phyloP scores from a whole-genome alignment of 2,888 invertebrate genomes.

The Candidula unifasciata region DNA sequence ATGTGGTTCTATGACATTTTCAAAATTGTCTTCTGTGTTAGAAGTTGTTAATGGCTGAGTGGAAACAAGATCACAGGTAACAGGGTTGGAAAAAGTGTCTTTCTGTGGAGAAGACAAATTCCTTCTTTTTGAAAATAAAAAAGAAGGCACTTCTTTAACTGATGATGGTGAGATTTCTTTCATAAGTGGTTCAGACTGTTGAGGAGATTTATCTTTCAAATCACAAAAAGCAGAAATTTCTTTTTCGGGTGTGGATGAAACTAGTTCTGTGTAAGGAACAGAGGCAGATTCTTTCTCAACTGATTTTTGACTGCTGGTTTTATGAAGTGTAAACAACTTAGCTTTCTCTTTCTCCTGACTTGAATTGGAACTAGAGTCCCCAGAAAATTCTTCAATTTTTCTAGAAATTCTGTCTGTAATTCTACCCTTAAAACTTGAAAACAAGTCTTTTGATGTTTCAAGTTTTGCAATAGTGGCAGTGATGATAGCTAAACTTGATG shows the following conservation, averaged over 20 bases:
- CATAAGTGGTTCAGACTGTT: background rate
- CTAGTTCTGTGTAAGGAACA: slow-evolving; percentile 14
- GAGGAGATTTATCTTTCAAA: background rate
- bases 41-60: slow-evolving; percentile 40
- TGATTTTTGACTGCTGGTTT: slow-evolving; percentile 30
- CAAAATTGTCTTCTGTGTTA: slow-evolving; percentile 35
- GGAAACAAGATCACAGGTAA: slow-evolving; percentile 37
- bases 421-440: slow-evolving; percentile 59
- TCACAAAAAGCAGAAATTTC: background rate
- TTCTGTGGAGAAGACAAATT: background rate
- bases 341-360: slow-evolving; percentile 56
- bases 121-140: background rate
- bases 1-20: slow-evolving; percentile 42
- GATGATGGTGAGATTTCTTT: background rate
- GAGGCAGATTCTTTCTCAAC: slow-evolving; percentile 53
- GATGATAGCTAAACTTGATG: slow-evolving; percentile 50
- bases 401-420: slow-evolving; percentile 63
- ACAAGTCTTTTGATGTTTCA: slow-evolving; percentile 57
- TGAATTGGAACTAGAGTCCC: slow-evolving; percentile 57
- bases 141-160: slow-evolving; percentile 2
- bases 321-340: slow-evolving; percentile 39
- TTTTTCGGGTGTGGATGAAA: background rate
- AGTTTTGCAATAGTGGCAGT: slow-evolving; percentile 49
- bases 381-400: slow-evolving; percentile 67
- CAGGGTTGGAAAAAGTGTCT: slow-evolving; percentile 47